These are phyloP conservation scores for Tachuris rubrigastra DNA, from an alignment of 2,113 vertebrate species.

Conservation along the genomic window DNA sequence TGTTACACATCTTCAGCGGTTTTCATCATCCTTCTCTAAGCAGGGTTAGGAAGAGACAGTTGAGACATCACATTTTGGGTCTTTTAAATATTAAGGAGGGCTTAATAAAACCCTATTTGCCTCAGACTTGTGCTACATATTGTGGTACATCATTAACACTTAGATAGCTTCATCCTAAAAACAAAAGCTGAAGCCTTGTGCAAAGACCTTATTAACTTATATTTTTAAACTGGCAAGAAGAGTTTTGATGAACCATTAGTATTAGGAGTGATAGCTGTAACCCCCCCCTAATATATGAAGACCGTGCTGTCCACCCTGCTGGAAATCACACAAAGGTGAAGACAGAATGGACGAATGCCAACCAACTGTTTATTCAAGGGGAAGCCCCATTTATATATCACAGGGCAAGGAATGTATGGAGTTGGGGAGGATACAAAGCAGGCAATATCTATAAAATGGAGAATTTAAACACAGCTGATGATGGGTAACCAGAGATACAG, in stretches of 20 bases:
- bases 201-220: not conserved
- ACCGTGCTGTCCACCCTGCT: too few relatives aligned
- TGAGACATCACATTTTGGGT: not conserved
- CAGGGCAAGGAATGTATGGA: too few relatives aligned
- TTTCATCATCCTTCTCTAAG: not conserved
- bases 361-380: too few relatives aligned
- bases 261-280: too few relatives aligned
- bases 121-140: not conserved
- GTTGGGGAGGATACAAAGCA: too few relatives aligned
- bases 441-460: too few relatives aligned
- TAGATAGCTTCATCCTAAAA: constrained; percentile 14
- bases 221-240: not conserved
- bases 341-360: too few relatives aligned
- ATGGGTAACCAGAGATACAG: too few relatives aligned
- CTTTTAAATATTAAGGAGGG: not conserved
- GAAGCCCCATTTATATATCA: too few relatives aligned
- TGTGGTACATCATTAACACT: constrained; percentile 21
- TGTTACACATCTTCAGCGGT: not conserved
- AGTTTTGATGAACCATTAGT: not conserved
- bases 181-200: not conserved
- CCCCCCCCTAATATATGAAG: too few relatives aligned
- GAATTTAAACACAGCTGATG: too few relatives aligned
- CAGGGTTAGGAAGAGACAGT: not conserved
- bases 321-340: too few relatives aligned
- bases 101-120: constrained; percentile 1